phyloP scores from a whole-genome alignment of 23 tunicate genomes.

The Trididemnum clinides region DNA sequence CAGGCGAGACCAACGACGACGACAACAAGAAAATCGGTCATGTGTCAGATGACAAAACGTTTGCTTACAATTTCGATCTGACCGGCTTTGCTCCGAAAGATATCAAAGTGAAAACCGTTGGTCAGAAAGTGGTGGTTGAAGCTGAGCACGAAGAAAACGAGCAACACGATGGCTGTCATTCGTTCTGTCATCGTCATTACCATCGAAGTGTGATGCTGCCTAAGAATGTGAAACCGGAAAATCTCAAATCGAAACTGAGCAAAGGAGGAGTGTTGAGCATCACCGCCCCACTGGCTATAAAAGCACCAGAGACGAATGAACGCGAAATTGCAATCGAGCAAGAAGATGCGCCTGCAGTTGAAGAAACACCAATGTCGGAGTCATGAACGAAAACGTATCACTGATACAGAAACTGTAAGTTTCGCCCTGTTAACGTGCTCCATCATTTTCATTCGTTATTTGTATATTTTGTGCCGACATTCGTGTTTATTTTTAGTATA shows the following conservation, averaged over 20 bases:
- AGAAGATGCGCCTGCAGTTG: too few relatives aligned
- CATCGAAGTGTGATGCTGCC: conserved; percentile 52
- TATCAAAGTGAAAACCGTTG: conserved; percentile 45
- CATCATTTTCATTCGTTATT: too few relatives aligned
- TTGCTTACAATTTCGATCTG: conserved; percentile 33
- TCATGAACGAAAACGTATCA: too few relatives aligned
- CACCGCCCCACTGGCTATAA: conserved; percentile 42
- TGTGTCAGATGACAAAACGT: conserved; percentile 18
- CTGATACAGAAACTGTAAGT: too few relatives aligned
- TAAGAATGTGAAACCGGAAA: conserved; percentile 44
- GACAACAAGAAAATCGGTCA: not conserved
- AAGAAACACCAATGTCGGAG: too few relatives aligned
- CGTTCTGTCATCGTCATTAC: conserved; percentile 43
- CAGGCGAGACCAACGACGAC: too few relatives aligned
- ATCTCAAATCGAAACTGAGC: conserved; percentile 39
- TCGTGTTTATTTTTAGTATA: too few relatives aligned
- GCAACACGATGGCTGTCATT: conserved; percentile 36
- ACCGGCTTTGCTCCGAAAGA: conserved; percentile 16
- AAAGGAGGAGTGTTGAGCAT: conserved; percentile 47
- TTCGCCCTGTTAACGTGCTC: too few relatives aligned
- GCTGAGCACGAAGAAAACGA: conserved; percentile 35
- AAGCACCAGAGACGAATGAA: not conserved
- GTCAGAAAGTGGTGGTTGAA: conserved; percentile 55
- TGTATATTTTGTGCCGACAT: too few relatives aligned
- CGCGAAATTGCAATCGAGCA: not conserved